Base-by-base conservation (phyloP, 2,113 vertebrate species). In the Cairina moschata region DNA sequence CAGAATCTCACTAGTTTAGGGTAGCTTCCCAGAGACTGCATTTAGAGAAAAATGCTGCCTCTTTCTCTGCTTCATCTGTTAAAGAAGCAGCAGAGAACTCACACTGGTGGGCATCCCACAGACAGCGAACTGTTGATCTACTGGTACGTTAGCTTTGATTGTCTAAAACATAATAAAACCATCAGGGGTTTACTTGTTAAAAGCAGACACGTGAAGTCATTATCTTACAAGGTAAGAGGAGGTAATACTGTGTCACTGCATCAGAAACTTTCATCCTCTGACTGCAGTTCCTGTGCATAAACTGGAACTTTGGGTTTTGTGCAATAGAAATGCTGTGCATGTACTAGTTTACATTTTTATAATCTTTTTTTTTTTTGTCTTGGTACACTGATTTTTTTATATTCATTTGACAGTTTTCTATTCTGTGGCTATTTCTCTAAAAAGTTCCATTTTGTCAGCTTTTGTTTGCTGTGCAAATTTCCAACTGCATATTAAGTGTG, bases 381-480 rank as follows among this genome's bases (percentile, higher is more conserved):
- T 28, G 44, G n/a, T 50, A 17, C 18, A 15, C 18, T 80, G 73
- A 16, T 21, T 59, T 48, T 62, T n/a, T 68, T 76, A 29, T n/a
- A 48, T 75, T 36, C 13, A 52, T 83, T 68, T 75, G 34, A 21
- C 20, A n/a, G 46, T 67, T 36, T 71, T 86, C 46, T 78, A 1
- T 88, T 82, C 72, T 50, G 63, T 76, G 63, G 22, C 4, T 32
- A 8, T 40, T 66, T 52, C 25, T 68, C 38, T 65, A 9, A 73
- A 75, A 81, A 58, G 38, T 16, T 46, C 38, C 16, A 48, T 81
- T 95, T 69, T 86, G 59, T 58, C 83, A 86, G 76, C 76, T 84
- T 72, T 62, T 52, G 73, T 89, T 94, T 91, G 74, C 86, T 73
- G 32, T 89, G 32, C 84, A 62, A 6, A 52, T 89, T 78, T 76